Conservation (phyloP, 2,113 vertebrate genomes). For the Spilogale gracilis region DNA sequence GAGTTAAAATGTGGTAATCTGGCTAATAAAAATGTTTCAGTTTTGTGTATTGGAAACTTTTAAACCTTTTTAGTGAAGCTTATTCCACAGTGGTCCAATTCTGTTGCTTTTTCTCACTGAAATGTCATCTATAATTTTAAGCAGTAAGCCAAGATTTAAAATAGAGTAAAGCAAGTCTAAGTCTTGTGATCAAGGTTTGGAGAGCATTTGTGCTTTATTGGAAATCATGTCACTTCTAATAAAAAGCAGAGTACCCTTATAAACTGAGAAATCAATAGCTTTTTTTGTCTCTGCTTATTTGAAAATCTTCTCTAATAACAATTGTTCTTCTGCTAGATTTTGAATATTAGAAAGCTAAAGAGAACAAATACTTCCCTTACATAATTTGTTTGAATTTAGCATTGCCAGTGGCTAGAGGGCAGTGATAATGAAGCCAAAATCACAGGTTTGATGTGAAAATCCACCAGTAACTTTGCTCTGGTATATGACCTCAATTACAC, state of each 20-base stretch:
- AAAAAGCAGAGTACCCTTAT: neutral
- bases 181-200: conserved; percentile 29
- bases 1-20: conserved; percentile 52
- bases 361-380: neutral
- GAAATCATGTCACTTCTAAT: neutral
- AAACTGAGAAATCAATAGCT: conserved; percentile 41
- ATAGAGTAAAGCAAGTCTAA: neutral
- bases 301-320: conserved; percentile 24
- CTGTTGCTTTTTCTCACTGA: conserved; percentile 52
- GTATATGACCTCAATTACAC: neutral
- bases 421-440: conserved; percentile 34
- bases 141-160: conserved; percentile 63
- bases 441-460: neutral
- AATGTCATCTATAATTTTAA: conserved; percentile 69
- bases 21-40: conserved; percentile 39
- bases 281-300: conserved; percentile 35
- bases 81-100: conserved; percentile 41
- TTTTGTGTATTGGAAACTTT: conserved; percentile 8
- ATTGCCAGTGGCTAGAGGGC: neutral
- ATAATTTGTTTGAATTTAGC: conserved; percentile 19
- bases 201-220: conserved; percentile 32
- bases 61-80: conserved; percentile 11
- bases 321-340: neutral
- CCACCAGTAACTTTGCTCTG: neutral
- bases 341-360: conserved; percentile 27